A percentile compares a stretch with the other conserved stretches of the same genome.
These are phyloP conservation scores for Trimorus sp. DNA, from an alignment of 2,888 invertebrate species.

Conservation along the genomic window DNA sequence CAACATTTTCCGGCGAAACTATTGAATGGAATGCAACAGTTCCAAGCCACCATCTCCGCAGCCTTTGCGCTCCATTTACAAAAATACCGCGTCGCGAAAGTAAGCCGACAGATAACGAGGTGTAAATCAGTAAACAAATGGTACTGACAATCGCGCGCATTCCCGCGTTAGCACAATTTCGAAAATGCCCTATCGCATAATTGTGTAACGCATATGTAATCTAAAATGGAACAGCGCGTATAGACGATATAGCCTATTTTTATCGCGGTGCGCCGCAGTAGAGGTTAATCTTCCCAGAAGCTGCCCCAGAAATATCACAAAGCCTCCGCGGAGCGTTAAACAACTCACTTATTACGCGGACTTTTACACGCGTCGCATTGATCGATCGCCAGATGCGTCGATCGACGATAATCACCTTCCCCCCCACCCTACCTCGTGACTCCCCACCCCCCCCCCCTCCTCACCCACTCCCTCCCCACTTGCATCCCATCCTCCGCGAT, in stretches of 20 bases:
- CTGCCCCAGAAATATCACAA: constrained; percentile 77
- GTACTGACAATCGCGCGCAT: constrained; percentile 50
- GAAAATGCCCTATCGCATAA: constrained; percentile 75
- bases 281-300: constrained; percentile 79
- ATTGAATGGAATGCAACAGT: too few species aligned
- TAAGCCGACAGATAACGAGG: constrained; percentile 25
- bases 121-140: constrained; percentile 57
- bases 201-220: constrained; percentile 73
- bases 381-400: constrained; percentile 34
- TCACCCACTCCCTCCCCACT: too few species aligned
- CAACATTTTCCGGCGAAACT: too few species aligned
- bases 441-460: too few species aligned
- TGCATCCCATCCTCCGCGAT: too few species aligned
- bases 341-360: constrained; percentile 62
- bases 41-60: too few species aligned
- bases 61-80: constrained; percentile 37
- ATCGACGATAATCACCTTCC: neutral
- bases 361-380: constrained; percentile 61
- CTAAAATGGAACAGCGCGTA: constrained; percentile 36
- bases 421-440: too few species aligned
- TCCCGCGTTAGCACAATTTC: constrained; percentile 51
- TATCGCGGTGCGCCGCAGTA: constrained; percentile 76
- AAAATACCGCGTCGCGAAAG: constrained; percentile 38
- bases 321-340: constrained; percentile 72
- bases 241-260: constrained; percentile 74